Evolutionary conservation across 2,888 invertebrate genomes (phyloP), one percentile per base, ranked within the genome.

Genomic region (Prosopocoilus inquinatus): DNA sequence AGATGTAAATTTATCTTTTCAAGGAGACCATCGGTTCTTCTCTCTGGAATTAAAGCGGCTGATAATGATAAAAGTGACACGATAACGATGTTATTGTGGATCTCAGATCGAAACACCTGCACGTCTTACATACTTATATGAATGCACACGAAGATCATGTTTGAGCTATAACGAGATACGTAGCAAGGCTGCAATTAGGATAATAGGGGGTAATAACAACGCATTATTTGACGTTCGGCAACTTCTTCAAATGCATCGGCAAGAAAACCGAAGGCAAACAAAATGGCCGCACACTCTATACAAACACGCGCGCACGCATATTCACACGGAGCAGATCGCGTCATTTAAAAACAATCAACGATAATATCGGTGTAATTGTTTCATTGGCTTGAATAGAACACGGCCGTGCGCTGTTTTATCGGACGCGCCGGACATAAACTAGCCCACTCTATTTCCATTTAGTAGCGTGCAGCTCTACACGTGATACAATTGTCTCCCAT

Each of bases 361-460:
- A 72, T 73, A 70, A 68, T 69, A 72, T 72, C 71, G 60, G 56
- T 66, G 69, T 74, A 74, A 73, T 74, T 73, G 73, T 74, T 74
- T 70, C 70, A 68, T 70, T 67, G 69, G 66, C 63, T 67, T 70
- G 69, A 71, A 69, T 69, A 68, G 70, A 67, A 69, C 66, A 67
- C 64, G 61, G 64, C 55, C 62, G 61, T 59, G 59, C 60, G 63
- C 66, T 70, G 64, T 64, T 71, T 71, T 70, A 70, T 70, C 63
- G 64, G 47, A 55, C 56, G 57, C 57, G 63, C 47, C 51, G 64
- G 55, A 66, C 67, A 69, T 69, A 68, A 70, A 70, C 63, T 70
- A 66, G 60, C 68, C 69, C 66, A 64, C 64, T 63, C 65, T 64
- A 66, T 64, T 66, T 64, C 72, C 72, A 70, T 73, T 73, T 73